Evolutionary conservation across 2,888 invertebrate species (phyloP), one percentile per base, ranked within the genome.

Genomic region (Papilio protenor): DNA sequence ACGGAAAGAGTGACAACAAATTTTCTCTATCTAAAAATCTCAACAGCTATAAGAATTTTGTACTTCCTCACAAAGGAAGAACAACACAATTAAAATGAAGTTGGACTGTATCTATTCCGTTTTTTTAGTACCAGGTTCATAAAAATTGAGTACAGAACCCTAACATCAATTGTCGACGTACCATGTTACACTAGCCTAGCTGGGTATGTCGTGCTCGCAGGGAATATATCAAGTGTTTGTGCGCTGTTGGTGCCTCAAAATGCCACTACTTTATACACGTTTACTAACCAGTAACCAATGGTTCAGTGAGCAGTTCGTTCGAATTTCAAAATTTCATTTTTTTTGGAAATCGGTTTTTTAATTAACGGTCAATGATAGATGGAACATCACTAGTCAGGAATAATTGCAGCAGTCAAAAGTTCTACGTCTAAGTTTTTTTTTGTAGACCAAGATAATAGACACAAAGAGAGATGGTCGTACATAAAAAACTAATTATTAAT

Each of bases 151-250:
- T 40, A 74, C 59, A 8, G 69, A 70, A 74, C 73, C 69, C 59
- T 69, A 57, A 27, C 40, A 45, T n/a, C 21, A n/a, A 66, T 27
- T 57, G 69, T 69, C 57, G 57, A 47, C 59, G 52, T 83, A 81
- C 81, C 79, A 78, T 78, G 57, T 59, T 73, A 70, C 66, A 79
- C 80, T 79, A 81, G 80, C 40, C 55, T 52, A 57, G 69, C 76
- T 75, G 57, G 69, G 75, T 73, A 71, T 84, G 79, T 81, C 85
- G 85, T 85, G 85, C 79, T 79, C 45, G 59, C 69, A 45, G 57
- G 78, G 76, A 80, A 82, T 85, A 83, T 83, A 85, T 84, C 84
- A 82, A 75, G 57, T 55, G 55, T 70, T 82, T 83, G 81, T 80
- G 83, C 80, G 71, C 83, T 81, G 82, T 81, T 79, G 79, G 82